Evolutionary conservation across 2,797 vertebrate genomes (phyloP).

Genomic region (Gallirallus australis): DNA sequence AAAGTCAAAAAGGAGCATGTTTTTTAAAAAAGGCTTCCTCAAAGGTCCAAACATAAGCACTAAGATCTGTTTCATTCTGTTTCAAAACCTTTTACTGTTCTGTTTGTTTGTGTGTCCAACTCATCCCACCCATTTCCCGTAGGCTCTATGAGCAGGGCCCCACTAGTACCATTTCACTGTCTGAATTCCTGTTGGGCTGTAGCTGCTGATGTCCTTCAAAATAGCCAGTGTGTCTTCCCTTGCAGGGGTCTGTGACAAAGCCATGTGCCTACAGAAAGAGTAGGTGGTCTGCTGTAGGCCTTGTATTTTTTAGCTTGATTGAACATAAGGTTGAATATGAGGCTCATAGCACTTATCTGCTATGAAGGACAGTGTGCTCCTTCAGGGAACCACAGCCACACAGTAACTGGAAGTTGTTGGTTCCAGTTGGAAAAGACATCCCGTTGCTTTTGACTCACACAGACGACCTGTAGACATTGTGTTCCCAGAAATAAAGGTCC

Average conservation of each 20-base stretch:
- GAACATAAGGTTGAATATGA: background rate
- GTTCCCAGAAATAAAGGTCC: background rate
- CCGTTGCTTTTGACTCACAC: background rate
- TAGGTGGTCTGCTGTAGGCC: background rate
- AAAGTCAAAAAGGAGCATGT: background rate
- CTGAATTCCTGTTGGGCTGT: background rate
- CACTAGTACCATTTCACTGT: background rate
- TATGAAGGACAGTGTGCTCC: background rate
- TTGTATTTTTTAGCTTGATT: background rate
- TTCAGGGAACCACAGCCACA: background rate
- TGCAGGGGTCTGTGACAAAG: background rate
- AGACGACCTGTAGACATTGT: background rate
- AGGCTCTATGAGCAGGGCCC: background rate
- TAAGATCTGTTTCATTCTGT: slow-evolving; percentile 34
- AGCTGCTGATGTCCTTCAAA: background rate
- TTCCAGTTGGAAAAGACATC: background rate
- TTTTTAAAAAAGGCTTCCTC: background rate
- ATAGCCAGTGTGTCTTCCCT: background rate
- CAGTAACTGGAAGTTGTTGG: background rate
- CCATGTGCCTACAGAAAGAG: background rate
- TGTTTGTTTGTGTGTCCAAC: slow-evolving; percentile 53
- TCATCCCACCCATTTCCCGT: background rate
- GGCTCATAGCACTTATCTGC: background rate
- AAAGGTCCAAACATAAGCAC: background rate
- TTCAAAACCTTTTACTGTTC: slow-evolving; percentile 45